A percentile compares a stretch with the other conserved stretches of the same genome.
phyloP scores from a whole-genome alignment of 2,113 vertebrate genomes.

The Coryphaenoides rupestris region DNA sequence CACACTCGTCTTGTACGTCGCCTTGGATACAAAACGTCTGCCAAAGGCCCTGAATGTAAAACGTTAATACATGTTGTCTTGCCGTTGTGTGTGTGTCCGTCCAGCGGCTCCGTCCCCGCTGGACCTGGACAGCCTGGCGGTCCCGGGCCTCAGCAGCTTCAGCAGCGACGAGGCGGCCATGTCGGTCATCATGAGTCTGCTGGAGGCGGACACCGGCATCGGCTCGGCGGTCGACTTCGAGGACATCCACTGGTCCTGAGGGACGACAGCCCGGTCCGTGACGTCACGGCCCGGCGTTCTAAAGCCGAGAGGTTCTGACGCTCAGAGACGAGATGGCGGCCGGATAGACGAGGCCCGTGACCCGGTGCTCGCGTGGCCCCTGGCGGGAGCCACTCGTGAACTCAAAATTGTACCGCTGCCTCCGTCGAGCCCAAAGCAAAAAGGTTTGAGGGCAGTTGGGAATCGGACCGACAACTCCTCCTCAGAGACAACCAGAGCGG shows the following conservation, averaged over 20 bases:
- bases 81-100: constrained; percentile 4
- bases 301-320: no score
- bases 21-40: not conserved
- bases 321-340: no score
- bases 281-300: no score
- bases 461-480: no score
- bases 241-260: constrained; percentile 86
- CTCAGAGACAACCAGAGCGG: no score
- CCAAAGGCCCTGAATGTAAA: not conserved
- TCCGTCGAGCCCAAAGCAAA: not conserved
- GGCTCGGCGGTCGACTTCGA: constrained; percentile 87
- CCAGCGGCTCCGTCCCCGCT: constrained; percentile 64
- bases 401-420: no score
- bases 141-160: constrained; percentile 83
- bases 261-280: not conserved
- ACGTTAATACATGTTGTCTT: not conserved
- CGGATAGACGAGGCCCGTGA: no score
- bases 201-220: constrained; percentile 89
- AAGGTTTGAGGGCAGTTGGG: no score
- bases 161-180: constrained; percentile 91
- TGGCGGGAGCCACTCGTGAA: no score
- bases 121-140: constrained; percentile 57
- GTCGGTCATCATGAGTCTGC: constrained; percentile 93
- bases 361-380: no score
- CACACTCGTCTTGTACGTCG: no score